Percentiles rank a stretch among this genome's conserved stretches.
phyloP scores from a whole-genome alignment of 2,888 invertebrate genomes.

The Dascillus cervinus region DNA sequence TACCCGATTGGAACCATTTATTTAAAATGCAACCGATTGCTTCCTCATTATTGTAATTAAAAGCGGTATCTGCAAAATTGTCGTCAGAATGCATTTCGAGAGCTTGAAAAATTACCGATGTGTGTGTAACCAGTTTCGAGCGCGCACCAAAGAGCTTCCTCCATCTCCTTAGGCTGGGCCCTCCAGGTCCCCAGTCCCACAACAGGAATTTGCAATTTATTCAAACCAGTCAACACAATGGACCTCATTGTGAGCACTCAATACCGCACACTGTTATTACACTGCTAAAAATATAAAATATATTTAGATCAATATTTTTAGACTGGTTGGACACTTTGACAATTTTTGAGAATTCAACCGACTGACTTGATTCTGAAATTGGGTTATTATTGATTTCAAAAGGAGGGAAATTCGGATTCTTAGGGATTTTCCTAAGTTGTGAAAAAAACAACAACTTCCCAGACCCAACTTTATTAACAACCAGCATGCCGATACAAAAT shows the following conservation, averaged over 20 bases:
- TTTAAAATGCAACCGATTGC: slow-evolving; percentile 62
- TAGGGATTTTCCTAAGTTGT: background rate
- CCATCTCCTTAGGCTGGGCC: slow-evolving; percentile 57
- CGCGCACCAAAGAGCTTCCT: slow-evolving; percentile 55
- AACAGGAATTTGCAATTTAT: slow-evolving; percentile 51
- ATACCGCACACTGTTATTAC: too few relatives aligned
- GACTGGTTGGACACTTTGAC: too few relatives aligned
- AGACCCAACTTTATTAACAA: slow-evolving; percentile 44
- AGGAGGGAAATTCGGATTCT: too few relatives aligned
- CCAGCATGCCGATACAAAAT: slow-evolving; percentile 35
- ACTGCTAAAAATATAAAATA: too few relatives aligned
- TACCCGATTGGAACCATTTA: slow-evolving; percentile 56
- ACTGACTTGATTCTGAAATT: too few relatives aligned
- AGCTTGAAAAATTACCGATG: slow-evolving; percentile 42
- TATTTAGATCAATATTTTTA: too few relatives aligned
- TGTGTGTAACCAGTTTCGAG: slow-evolving; percentile 66
- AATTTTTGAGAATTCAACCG: too few relatives aligned
- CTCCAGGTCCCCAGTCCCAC: slow-evolving; percentile 69
- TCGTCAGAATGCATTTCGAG: background rate
- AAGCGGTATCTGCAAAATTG: slow-evolving; percentile 60
- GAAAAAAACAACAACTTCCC: slow-evolving; percentile 23
- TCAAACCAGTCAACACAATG: too few relatives aligned
- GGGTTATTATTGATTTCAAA: too few relatives aligned
- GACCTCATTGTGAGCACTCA: too few relatives aligned
- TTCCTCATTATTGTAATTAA: slow-evolving; percentile 71